Evolutionary conservation across 2,797 vertebrate genomes (phyloP).

Genomic region (Gallinago nigripennis): DNA sequence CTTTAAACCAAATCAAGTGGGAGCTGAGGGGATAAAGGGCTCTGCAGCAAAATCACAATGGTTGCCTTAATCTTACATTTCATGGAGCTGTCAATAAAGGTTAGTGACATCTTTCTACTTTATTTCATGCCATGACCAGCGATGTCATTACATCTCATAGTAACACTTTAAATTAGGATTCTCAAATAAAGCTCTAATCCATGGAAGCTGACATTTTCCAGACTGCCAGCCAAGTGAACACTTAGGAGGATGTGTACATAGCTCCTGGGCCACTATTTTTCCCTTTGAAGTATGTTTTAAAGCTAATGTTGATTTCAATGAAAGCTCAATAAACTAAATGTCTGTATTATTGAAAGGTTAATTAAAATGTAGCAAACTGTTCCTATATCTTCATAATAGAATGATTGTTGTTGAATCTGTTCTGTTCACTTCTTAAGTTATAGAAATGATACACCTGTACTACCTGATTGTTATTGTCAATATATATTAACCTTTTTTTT

Average conservation of each 20-base stretch:
- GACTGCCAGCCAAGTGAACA: background rate
- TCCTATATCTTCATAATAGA: background rate
- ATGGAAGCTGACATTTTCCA: conserved; percentile 43
- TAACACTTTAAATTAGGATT: conserved; percentile 44
- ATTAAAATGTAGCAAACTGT: conserved; percentile 13
- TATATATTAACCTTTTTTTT: background rate
- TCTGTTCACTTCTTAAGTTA: background rate
- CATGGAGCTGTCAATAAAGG: conserved; percentile 59
- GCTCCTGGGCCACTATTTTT: background rate
- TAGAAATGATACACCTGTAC: background rate
- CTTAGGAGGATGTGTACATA: background rate
- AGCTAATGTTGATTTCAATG: background rate
- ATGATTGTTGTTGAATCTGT: background rate
- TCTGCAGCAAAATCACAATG: conserved; percentile 18
- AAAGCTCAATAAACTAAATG: background rate
- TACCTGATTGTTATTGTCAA: background rate
- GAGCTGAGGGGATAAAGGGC: background rate
- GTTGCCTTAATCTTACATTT: conserved; percentile 22
- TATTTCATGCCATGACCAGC: conserved; percentile 18
- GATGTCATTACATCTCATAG: background rate
- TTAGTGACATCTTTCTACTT: conserved; percentile 53
- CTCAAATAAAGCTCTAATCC: conserved; percentile 36
- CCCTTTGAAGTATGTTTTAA: conserved; percentile 30
- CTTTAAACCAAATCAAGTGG: conserved; percentile 4
- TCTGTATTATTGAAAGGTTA: background rate